Evolutionary conservation across 2,888 invertebrate species (phyloP).

Genomic region (Teleiodes luculella): DNA sequence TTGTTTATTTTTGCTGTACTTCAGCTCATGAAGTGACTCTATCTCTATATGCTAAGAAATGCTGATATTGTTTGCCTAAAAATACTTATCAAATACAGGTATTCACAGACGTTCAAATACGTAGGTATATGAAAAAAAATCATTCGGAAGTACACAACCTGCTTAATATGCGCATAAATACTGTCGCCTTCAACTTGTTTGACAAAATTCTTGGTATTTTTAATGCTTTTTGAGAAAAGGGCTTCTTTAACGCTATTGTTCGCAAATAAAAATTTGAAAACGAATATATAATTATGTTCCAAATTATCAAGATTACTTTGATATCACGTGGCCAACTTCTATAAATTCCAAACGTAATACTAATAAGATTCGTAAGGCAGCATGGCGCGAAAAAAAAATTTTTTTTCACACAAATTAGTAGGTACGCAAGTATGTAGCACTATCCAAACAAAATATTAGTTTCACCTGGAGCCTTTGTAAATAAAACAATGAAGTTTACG

Average conservation of each 20-base stretch:
- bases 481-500: constrained; percentile 5
- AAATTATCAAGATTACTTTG: too few species aligned
- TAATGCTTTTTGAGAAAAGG: background rate
- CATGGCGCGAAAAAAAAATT: background rate
- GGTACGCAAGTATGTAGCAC: too few species aligned
- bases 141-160: background rate
- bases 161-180: constrained; percentile 8
- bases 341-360: too few species aligned
- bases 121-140: background rate
- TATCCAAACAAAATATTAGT: background rate
- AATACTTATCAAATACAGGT: too few species aligned
- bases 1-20: constrained; percentile 60
- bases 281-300: too few species aligned
- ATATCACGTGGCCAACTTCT: too few species aligned
- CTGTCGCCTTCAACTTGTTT: background rate
- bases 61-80: background rate
- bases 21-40: background rate
- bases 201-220: background rate
- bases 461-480: constrained; percentile 3
- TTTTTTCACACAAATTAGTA: background rate
- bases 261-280: too few species aligned
- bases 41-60: background rate
- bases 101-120: too few species aligned
- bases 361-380: too few species aligned
- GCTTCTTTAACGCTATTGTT: background rate